A percentile compares a stretch with the other conserved stretches of the same genome.
Conservation (phyloP, 92 coral and sea anemone species). For the Phenganax subtilis region DNA sequence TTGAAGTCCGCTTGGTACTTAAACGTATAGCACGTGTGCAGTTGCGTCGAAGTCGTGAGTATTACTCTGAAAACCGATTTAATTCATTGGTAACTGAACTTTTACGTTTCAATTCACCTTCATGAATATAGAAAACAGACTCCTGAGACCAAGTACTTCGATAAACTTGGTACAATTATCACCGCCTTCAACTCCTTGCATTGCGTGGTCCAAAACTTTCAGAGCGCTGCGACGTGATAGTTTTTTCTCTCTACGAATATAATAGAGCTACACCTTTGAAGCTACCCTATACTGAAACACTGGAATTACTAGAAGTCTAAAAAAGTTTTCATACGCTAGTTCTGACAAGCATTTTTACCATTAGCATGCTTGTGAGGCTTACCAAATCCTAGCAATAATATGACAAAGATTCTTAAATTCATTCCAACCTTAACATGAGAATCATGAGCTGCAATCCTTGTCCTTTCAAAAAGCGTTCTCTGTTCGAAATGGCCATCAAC, state of each 20-base stretch:
- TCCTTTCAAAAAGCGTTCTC: constrained; percentile 88
- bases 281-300: not conserved
- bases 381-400: too few species aligned
- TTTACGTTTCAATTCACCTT: constrained; percentile 50
- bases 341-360: too few species aligned
- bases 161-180: constrained; percentile 91
- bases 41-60: too few species aligned
- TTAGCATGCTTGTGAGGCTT: too few species aligned
- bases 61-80: too few species aligned
- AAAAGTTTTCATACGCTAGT: too few species aligned
- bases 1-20: too few species aligned
- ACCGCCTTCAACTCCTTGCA: constrained; percentile 90
- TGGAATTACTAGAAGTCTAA: too few species aligned
- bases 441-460: constrained; percentile 96
- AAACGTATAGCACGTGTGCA: too few species aligned
- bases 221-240: constrained; percentile 87
- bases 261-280: not conserved
- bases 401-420: not conserved
- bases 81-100: too few species aligned
- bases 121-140: constrained; percentile 85
- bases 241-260: constrained; percentile 70
- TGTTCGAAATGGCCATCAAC: constrained; percentile 75
- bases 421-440: constrained; percentile 81
- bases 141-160: constrained; percentile 89
- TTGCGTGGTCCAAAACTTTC: constrained; percentile 87